These are phyloP conservation scores for Aurelia aurita DNA, from an alignment of 30 jellyfish, hydroid and myxozoan genomes.

Conservation along the genomic window DNA sequence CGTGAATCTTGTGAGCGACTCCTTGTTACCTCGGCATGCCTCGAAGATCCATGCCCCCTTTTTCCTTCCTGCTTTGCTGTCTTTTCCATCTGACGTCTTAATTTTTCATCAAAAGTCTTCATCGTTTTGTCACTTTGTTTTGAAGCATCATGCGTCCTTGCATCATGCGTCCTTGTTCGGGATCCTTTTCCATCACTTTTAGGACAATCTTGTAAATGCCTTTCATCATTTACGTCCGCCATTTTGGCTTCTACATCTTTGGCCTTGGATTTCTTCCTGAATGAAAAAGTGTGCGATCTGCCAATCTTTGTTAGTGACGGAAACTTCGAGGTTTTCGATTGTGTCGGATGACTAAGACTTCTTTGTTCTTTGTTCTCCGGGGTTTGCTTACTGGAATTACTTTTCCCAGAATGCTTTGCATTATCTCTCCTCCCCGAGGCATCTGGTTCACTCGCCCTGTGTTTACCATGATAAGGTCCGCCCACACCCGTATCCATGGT, in stretches of 20 bases:
- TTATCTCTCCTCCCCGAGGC: constrained; percentile 32
- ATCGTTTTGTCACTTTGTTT: background rate
- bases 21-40: constrained; percentile 33
- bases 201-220: background rate
- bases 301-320: constrained; percentile 62
- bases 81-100: constrained; percentile 1
- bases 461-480: constrained; percentile 31
- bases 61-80: background rate
- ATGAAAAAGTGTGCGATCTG: constrained; percentile 50
- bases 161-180: background rate
- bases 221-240: constrained; percentile 3
- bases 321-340: constrained; percentile 31
- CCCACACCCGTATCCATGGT: constrained; percentile 50
- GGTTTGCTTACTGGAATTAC: background rate
- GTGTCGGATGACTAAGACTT: background rate
- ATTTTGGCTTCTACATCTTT: constrained; percentile 37
- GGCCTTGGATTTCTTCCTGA: constrained; percentile 53
- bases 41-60: background rate
- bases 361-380: constrained; percentile 15
- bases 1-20: constrained; percentile 33
- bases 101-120: background rate
- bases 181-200: background rate
- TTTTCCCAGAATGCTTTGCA: constrained; percentile 5
- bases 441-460: constrained; percentile 27
- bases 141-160: background rate